Evolutionary conservation across 2,113 vertebrate genomes (phyloP), one percentile per base, ranked within the genome.

Genomic region (Monarcha castaneiventris): DNA sequence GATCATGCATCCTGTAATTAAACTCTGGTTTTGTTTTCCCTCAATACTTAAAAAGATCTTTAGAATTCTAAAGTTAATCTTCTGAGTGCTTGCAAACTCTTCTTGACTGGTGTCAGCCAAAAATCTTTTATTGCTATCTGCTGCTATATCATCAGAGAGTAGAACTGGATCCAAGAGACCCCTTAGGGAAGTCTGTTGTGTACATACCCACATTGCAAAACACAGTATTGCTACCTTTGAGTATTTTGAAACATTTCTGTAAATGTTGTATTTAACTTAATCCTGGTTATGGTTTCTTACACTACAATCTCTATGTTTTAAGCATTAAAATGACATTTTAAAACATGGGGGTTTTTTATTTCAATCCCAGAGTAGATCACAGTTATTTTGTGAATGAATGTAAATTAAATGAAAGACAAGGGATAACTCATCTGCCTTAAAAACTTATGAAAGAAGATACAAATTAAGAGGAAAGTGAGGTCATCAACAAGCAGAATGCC

Each of bases 301-400:
- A 75, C 30, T 49, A 43, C 27, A 54, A 37, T 46, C 32, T 73
- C 16, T 64, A 19, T 51, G 44, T 46, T 72, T 84, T 43, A 83
- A 82, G 27, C 27, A 68, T 55, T 48, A 74, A 76, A 78, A 48
- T 26, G n/a, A 11, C 5, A 35, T 49, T 89, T 91, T 30, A 82
- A 51, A 80, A 61, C 21, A 16, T 5, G 4, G 5, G 1, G 0
- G 0, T 12, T 56, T 63, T 72, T 26, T 14, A 27, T 51, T 88
- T 85, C 41, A 61, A 6, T 51, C 54, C 67, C 16, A 83, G 41
- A 73, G 21, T 4, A 69, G 58, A 46, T 56, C 46, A 33, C 13
- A 77, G 46, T 41, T 73, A 54, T 76, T 87, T 49, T 39, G n/a
- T 25, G 55, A 84, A 69, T 29, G 56, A 74, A 74, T 5, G 10